Conservation (phyloP, 2,888 invertebrate species). For the Cinara cedri region DNA sequence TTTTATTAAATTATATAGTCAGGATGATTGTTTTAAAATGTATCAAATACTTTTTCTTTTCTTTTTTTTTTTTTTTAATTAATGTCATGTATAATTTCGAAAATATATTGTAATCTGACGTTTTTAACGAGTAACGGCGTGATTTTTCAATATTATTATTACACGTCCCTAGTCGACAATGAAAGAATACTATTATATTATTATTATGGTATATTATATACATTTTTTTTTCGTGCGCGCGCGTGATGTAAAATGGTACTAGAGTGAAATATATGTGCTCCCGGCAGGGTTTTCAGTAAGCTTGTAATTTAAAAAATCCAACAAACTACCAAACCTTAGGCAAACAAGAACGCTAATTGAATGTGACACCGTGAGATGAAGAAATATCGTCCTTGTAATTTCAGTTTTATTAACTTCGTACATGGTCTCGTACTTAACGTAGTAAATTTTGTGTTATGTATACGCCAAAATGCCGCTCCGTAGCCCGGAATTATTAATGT, state of each 20-base stretch:
- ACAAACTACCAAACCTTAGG: constrained; percentile 34
- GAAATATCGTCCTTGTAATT: constrained; percentile 55
- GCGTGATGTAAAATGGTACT: not conserved
- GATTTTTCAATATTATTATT: constrained; percentile 14
- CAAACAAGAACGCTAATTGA: constrained; percentile 52
- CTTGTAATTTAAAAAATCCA: constrained; percentile 45
- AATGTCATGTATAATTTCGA: not conserved
- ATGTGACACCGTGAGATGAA: constrained; percentile 48
- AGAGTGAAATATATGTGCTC: constrained; percentile 29
- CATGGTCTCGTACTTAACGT: constrained; percentile 42
- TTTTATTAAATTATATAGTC: not conserved
- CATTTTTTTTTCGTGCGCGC: too few species aligned
- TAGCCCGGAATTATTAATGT: constrained; percentile 14
- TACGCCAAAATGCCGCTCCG: constrained; percentile 5
- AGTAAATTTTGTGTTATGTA: constrained; percentile 32
- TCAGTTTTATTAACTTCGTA: constrained; percentile 54
- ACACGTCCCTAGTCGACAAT: not conserved
- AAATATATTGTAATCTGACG: not conserved
- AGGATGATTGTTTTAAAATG: not conserved
- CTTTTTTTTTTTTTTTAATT: constrained; percentile 1
- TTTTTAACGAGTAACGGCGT: not conserved
- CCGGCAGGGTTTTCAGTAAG: constrained; percentile 16
- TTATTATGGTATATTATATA: too few species aligned
- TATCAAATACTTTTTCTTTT: not conserved
- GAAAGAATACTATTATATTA: not conserved